These are phyloP conservation scores for Stegostoma tigrinum DNA, from an alignment of 2,113 vertebrate genomes.

Conservation along the genomic window DNA sequence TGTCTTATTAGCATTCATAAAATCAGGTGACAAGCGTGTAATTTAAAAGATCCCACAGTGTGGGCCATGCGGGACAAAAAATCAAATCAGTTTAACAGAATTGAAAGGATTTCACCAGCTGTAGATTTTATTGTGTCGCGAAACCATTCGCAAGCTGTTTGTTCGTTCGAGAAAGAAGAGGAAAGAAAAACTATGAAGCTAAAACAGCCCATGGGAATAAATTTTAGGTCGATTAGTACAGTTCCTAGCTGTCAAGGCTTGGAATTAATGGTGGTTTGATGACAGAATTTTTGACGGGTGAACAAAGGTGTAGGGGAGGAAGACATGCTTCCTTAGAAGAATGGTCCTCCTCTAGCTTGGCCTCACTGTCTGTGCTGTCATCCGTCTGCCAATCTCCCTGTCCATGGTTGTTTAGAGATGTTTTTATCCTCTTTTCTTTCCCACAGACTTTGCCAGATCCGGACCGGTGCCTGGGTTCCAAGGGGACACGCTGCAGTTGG, in stretches of 20 bases:
- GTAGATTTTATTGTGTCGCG: constrained; percentile 46
- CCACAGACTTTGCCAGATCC: constrained; percentile 99
- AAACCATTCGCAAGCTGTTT: constrained; percentile 62
- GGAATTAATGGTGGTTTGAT: constrained; percentile 92
- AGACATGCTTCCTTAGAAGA: constrained; percentile 82
- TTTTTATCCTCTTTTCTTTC: constrained; percentile 95
- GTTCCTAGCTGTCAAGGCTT: constrained; percentile 77
- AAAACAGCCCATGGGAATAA: constrained; percentile 76
- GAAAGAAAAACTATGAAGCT: constrained; percentile 69
- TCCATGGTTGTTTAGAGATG: constrained; percentile 88
- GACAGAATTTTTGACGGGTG: constrained; percentile 78
- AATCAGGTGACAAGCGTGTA: constrained; percentile 68
- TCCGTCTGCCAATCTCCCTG: constrained; percentile 98
- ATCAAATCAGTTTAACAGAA: constrained; percentile 32
- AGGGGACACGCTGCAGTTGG: constrained; percentile 99
- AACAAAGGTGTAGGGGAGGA: constrained; percentile 75
- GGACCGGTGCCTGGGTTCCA: constrained; percentile 99
- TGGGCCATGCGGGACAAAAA: not conserved
- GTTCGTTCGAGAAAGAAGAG: constrained; percentile 73
- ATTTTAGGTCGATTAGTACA: constrained; percentile 77
- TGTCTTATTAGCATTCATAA: constrained; percentile 59
- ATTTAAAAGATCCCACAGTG: constrained; percentile 68
- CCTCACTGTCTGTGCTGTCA: constrained; percentile 89
- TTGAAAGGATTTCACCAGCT: constrained; percentile 34
- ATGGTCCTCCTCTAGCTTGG: constrained; percentile 70